Conservation (phyloP, 2,113 vertebrate species). For the Paraplagusia blochii region DNA sequence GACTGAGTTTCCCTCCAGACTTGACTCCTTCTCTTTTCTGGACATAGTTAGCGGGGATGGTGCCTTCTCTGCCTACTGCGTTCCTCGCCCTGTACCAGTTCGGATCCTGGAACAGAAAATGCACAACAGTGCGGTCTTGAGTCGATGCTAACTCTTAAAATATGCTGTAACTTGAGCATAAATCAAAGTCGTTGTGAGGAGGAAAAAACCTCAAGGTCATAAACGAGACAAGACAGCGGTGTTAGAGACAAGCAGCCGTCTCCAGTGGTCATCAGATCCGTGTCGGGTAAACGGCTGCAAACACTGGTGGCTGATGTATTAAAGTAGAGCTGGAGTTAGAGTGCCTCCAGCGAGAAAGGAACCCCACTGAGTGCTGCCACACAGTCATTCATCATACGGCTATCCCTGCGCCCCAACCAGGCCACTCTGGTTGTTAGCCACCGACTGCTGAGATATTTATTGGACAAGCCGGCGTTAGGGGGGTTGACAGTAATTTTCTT, state of each 20-base stretch:
- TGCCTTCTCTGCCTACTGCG: slow-evolving; percentile 90
- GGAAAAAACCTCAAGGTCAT: background rate
- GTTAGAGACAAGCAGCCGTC: no score
- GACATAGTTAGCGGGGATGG: slow-evolving; percentile 97
- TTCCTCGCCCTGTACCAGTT: slow-evolving; percentile 99
- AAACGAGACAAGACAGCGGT: no score
- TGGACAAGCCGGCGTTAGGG: no score
- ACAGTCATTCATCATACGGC: background rate
- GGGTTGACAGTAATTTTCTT: no score
- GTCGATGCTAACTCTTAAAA: background rate
- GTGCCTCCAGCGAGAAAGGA: background rate
- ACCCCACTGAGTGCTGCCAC: background rate
- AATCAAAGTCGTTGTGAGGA: background rate
- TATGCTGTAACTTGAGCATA: background rate
- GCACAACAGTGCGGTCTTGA: background rate
- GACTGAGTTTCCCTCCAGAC: slow-evolving; percentile 93
- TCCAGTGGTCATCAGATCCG: no score
- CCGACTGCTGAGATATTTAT: no score
- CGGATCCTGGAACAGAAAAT: slow-evolving; percentile 80
- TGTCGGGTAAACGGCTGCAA: background rate
- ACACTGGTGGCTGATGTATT: slow-evolving; percentile 1
- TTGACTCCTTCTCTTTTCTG: slow-evolving; percentile 97
- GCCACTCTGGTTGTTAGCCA: no score
- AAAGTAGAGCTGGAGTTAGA: background rate
- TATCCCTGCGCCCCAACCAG: no score